Evolutionary conservation across 2,888 invertebrate species (phyloP).

Genomic region (Chalcosyrphus nemorum): DNA sequence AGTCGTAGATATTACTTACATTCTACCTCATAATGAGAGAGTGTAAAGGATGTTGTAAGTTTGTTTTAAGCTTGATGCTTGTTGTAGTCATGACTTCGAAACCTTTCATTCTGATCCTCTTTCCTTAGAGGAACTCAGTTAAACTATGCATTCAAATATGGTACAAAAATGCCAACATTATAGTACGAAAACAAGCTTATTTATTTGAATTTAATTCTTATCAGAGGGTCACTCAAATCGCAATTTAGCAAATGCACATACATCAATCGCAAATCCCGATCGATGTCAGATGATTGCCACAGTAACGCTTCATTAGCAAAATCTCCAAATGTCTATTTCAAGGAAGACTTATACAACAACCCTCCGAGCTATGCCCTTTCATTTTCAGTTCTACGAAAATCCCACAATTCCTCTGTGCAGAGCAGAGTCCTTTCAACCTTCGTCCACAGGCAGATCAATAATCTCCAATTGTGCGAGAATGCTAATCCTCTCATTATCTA

Average conservation of each 20-base stretch:
- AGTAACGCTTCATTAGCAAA: not conserved
- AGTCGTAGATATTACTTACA: too few species aligned
- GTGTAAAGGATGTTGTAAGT: too few species aligned
- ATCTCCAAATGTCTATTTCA: not conserved
- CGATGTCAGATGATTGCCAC: not conserved
- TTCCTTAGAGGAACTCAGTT: too few species aligned
- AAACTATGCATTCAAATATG: too few species aligned
- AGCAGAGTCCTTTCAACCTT: not conserved
- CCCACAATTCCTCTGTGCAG: not conserved
- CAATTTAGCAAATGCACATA: not conserved
- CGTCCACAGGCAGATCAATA: constrained; percentile 11
- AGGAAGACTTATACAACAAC: not conserved
- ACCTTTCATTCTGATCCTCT: too few species aligned
- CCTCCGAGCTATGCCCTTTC: not conserved
- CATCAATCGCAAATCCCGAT: constrained; percentile 4
- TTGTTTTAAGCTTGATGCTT: too few species aligned
- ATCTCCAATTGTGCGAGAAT: not conserved
- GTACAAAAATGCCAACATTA: too few species aligned
- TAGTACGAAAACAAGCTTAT: too few species aligned
- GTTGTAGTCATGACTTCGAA: too few species aligned
- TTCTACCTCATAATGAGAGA: too few species aligned
- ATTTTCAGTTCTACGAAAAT: not conserved
- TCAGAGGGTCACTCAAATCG: not conserved
- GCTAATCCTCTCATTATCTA: constrained; percentile 3
- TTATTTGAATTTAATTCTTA: not conserved